phyloP scores from a whole-genome alignment of 1,140 invertebrate genomes.

The Mactra quadrangularis region DNA sequence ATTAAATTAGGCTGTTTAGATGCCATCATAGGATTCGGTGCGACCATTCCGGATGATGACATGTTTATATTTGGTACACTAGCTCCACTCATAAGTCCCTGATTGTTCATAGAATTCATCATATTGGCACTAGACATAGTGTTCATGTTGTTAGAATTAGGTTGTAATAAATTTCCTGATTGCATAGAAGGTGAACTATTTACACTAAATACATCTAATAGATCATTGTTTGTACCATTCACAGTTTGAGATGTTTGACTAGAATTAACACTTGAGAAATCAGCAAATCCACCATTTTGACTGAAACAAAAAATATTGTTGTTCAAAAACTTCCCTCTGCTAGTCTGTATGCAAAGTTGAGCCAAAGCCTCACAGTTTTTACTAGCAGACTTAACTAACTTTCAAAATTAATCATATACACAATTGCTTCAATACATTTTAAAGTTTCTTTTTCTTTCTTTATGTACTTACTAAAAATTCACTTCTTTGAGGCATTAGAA shows the following conservation, averaged over 20 bases:
- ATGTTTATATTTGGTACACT: constrained; percentile 34
- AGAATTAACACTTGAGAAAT: constrained; percentile 42
- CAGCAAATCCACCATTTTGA: constrained; percentile 61
- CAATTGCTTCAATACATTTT: too few relatives aligned
- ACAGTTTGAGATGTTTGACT: constrained; percentile 35
- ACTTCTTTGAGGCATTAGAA: too few relatives aligned
- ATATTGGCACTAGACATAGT: constrained; percentile 26
- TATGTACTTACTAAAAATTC: too few relatives aligned
- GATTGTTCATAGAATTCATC: constrained; percentile 46
- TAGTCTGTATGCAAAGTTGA: too few relatives aligned
- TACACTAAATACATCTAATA: constrained; percentile 58
- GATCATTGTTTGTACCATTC: constrained; percentile 36
- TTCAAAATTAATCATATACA: too few relatives aligned
- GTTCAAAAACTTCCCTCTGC: too few relatives aligned
- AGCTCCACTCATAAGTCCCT: constrained; percentile 48
- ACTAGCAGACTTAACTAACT: too few relatives aligned
- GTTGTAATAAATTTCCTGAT: constrained; percentile 37
- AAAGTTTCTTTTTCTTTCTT: too few relatives aligned
- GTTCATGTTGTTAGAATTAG: constrained; percentile 20
- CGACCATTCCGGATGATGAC: constrained; percentile 20
- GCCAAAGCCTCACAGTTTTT: too few relatives aligned
- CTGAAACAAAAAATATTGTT: constrained; percentile 31
- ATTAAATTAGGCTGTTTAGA: constrained; percentile 38
- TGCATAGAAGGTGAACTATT: constrained; percentile 16
- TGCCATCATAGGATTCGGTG: constrained; percentile 13